Base-by-base conservation (phyloP, 2,888 invertebrate species). In the Eupithecia centaureata region DNA sequence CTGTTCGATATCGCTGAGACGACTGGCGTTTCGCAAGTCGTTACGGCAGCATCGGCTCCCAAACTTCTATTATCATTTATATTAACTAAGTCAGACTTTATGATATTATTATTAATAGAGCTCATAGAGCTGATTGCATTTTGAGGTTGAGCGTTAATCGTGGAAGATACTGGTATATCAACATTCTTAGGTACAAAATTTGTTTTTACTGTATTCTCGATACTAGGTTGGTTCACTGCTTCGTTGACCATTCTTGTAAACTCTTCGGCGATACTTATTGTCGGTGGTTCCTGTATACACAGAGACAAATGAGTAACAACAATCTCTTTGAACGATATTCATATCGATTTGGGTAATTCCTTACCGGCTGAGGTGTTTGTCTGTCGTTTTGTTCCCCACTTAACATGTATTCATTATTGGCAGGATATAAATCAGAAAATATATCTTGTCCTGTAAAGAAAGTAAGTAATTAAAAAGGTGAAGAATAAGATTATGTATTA, bases 1-100 rank as follows among this genome's bases (percentile, higher is more conserved):
- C 95, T 95, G 81, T 96, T 95, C 66, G 95, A 94, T 89, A 95
- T 95, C 72, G 96, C 96, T 72, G 96, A 96, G 65, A 96, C 96
- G 74, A 96, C 94, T 56, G 96, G 96, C 32, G 95, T 95, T 79
- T 92, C 92, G 76, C 79, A 86, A 72, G 84, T 76, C 79, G 89
- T 87, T 61, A 78, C 82, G 81, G 84, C 86, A 84, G 83, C 82
- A 82, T 92, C 91, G 79, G 84, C 75, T 79, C 85, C 91, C 83
- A 88, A 80, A 81, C 73, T 83, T 86, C 89, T 90, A 86, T 76
- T 90, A 84, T 92, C 91, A 76, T 88, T 91, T 83, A 86, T 79
- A 85, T 82, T 84, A 85, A 91, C 83, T 83, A 87, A 83, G 73
- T 92, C 92, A 87, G 92, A 89, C 87, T 92, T 91, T 82, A 84